phyloP scores from a whole-genome alignment of 2,888 invertebrate genomes.

The Anodontia alba region DNA sequence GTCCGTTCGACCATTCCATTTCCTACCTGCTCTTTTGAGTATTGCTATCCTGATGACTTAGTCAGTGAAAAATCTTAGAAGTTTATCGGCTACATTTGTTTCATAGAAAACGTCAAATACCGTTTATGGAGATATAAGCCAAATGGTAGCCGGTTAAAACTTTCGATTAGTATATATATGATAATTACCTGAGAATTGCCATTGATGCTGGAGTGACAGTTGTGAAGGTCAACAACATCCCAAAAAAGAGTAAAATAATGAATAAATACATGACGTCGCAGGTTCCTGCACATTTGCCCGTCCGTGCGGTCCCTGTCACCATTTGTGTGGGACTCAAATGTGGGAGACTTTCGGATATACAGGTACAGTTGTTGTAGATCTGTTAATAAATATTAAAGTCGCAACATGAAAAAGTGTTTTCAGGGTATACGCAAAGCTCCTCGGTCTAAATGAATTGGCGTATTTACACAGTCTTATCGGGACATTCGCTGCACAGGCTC shows the following conservation, averaged over 20 bases:
- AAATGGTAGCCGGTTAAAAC: too few relatives aligned
- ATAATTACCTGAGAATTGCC: constrained; percentile 59
- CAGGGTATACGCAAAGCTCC: background rate
- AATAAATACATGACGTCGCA: constrained; percentile 60
- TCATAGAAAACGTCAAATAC: too few relatives aligned
- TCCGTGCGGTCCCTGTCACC: constrained; percentile 43
- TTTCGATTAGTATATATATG: too few relatives aligned
- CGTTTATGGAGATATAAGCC: too few relatives aligned
- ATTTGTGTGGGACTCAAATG: constrained; percentile 16
- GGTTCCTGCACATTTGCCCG: constrained; percentile 49
- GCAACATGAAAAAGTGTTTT: background rate
- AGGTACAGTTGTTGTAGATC: constrained; percentile 49
- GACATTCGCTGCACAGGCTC: too few relatives aligned
- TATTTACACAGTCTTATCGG: too few relatives aligned
- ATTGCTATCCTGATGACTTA: too few relatives aligned
- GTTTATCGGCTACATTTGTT: too few relatives aligned
- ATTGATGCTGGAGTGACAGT: constrained; percentile 64
- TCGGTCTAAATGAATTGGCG: too few relatives aligned
- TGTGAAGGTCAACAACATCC: constrained; percentile 60
- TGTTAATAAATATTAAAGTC: constrained; percentile 3
- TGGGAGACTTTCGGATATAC: constrained; percentile 30
- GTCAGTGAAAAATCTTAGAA: too few relatives aligned
- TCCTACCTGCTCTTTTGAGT: too few relatives aligned
- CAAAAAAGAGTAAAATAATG: constrained; percentile 55
- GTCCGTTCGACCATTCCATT: too few relatives aligned